Evolutionary conservation across 2,113 vertebrate genomes (phyloP), one percentile per base, ranked within the genome.

Genomic region (Vidua chalybeata): DNA sequence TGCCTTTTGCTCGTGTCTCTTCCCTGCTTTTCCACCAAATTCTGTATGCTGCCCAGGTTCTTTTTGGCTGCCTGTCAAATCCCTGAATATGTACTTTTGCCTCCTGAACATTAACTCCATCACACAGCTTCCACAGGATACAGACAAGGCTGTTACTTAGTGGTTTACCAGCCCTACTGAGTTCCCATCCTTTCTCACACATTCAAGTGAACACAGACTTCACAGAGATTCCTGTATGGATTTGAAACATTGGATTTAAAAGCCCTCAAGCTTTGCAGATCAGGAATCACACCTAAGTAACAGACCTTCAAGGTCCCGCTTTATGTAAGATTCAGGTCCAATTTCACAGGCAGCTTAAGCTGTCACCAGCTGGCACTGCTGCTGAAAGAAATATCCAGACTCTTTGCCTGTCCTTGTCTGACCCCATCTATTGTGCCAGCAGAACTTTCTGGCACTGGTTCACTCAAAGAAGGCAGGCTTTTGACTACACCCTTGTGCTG

Each of bases 301-400:
- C 68, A 90, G 31, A 62, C 9, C 48, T 37, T 37, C 10, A 4
- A 88, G 14, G 28, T 69, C 41, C 39, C 0, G 3, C 80, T 71
- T 95, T 94, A 78, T 1, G 2, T 90, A 94, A 87, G 80, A 48
- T 71, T 77, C 43, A 63, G 72, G 83, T 94, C 79, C 72, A 48
- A 59, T 84, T 94, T 93, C 86, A 89, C 1, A 7, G 66, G 41
- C 76, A 87, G 59, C 63, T 67, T 51, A 80, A 63, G 39, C 64
- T 79, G 52, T 45, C 78, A 10, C 43, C 55, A 35, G 77, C 73
- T 96, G 90, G 87, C 84, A 93, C 61, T 27, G 46, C 83, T 63
- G 39, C 83, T 27, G 52, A 17, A 88, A 88, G 76, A 85, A 74
- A 13, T 18, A 59, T 69, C 43, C 85, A 59, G 48, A 24, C 9